These are phyloP conservation scores for Hypolimnas misippus DNA, from an alignment of 2,888 invertebrate species.

Conservation along the genomic window DNA sequence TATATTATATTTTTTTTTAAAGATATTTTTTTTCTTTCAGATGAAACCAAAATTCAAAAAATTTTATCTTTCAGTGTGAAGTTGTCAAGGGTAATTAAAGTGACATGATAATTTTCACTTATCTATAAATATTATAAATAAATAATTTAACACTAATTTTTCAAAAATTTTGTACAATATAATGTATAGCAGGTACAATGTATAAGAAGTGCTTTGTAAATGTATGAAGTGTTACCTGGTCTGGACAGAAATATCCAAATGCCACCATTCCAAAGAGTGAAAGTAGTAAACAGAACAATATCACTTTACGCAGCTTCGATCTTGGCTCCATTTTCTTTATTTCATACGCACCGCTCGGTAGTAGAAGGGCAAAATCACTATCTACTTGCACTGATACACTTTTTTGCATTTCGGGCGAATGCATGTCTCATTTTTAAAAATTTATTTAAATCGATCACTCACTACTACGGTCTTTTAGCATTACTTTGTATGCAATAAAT, in stretches of 20 bases:
- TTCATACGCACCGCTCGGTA: conserved; percentile 91
- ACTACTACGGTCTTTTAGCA: conserved; percentile 48
- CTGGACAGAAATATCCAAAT: conserved; percentile 95
- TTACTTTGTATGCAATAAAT: conserved; percentile 28
- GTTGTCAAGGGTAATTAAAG: no score
- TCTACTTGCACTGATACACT: conserved; percentile 93
- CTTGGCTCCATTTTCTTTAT: conserved; percentile 94
- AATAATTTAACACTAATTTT: background rate
- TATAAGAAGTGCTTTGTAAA: background rate
- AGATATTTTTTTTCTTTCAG: no score
- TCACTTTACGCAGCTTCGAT: conserved; percentile 91
- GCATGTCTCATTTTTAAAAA: conserved; percentile 83
- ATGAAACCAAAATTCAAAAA: no score
- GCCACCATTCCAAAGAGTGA: conserved; percentile 94
- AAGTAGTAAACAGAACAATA: conserved; percentile 91
- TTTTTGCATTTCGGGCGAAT: conserved; percentile 86
- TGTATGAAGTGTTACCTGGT: conserved; percentile 86
- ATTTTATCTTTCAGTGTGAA: no score
- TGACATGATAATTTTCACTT: background rate
- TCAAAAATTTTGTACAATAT: background rate
- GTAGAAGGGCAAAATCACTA: conserved; percentile 91
- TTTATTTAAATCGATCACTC: conserved; percentile 59
- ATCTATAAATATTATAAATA: background rate
- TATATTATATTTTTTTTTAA: no score
- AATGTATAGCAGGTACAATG: no score